Base-by-base conservation (phyloP, 1,140 invertebrate species). In the Chelonus insularis region DNA sequence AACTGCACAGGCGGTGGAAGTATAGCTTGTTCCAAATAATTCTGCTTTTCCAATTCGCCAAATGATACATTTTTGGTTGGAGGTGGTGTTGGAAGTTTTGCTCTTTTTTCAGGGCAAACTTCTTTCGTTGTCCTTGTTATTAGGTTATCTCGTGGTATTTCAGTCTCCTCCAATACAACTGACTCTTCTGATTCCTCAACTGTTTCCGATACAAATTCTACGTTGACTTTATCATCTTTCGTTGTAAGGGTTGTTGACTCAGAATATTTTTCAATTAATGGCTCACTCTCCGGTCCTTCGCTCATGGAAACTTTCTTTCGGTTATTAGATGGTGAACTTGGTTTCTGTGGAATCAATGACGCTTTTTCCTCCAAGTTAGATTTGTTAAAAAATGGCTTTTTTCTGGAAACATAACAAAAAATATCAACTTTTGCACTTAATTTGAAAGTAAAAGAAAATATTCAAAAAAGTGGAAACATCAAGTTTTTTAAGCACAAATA, bases 51-150 rank as follows among this genome's bases (percentile, higher is more conserved):
- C 14, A 74, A 58, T 61, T 81, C 78, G 20, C 79, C 77, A 39
- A 83, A 83, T 8, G 79, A 82, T 14, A 83, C 81, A 41, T 82
- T 82, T 45, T 82, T 82, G 0, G 71, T 25, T 14, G 69, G 62
- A 1, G 78, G 73, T 1, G 79, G 75, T 11, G 80, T 83, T 11
- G 79, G 77, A 4, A 81, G 68, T 11, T 72, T 69, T 4, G 74
- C 67, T 20, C 71, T 64, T 6, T 71, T 68, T 32, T 71, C 70
- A 14, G 64, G 65, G 16, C 1, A 32, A 48, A 68, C 72, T 29
- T 67, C 59, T 18, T 48, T 71, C 20, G 14, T 34, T 54, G 37
- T 59, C 51, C 21, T 39, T 9, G 14, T 32, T 5, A 21, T 43
- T 14, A 8, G 25, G 18, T 58, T 67, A 18, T 71, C 69, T 1